Base-by-base conservation (phyloP, 2,888 invertebrate species). In the Congeria kusceri region DNA sequence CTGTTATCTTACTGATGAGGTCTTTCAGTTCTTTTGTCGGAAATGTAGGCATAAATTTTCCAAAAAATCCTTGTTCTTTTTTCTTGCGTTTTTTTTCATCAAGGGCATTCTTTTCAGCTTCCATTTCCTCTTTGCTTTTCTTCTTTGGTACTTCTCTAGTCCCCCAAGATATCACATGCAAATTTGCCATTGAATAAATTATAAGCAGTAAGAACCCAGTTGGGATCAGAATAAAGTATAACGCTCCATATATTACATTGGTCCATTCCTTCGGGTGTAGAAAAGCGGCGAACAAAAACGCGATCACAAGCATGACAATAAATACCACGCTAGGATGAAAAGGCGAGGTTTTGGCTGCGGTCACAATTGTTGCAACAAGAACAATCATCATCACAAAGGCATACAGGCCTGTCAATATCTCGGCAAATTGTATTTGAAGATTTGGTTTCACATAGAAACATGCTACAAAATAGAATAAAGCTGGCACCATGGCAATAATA, bases 81-180 rank as follows among this genome's bases (percentile, higher is more conserved):
- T 93, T 97, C 0, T 95, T 96, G 74, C 95, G 96, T 89, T 96
- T 96, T 92, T 96, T 82, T 58, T 86, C 83, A 62, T 96, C 96
- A 28, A 76, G 81, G 28, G 75, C 77, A 91, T 97, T 1, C 96
- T 96, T 68, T 95, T 96, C 93, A 96, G 97, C 93, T 64, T 84
- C 90, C 25, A 85, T 47, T 62, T 91, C 88, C 11, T 75, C 79
- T 69, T 87, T 86, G 4, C 89, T 87, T 67, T 90, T 89, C 39
- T 88, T 89, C 27, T 88, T 91, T 1, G 90, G 86, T 1, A 89
- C 89, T 74, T 93, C 92, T 62, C 93, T 69, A 0, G 93, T 93
- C 47, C 93, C 93, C 93, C 93, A 93, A 0, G 91, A 90, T 5
- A 92, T 89, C 28, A 89, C 87, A 84, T 92, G 87, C 56, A 93